Base-by-base conservation (phyloP, 2,888 invertebrate species). In the Neoaliturus tenellus region DNA sequence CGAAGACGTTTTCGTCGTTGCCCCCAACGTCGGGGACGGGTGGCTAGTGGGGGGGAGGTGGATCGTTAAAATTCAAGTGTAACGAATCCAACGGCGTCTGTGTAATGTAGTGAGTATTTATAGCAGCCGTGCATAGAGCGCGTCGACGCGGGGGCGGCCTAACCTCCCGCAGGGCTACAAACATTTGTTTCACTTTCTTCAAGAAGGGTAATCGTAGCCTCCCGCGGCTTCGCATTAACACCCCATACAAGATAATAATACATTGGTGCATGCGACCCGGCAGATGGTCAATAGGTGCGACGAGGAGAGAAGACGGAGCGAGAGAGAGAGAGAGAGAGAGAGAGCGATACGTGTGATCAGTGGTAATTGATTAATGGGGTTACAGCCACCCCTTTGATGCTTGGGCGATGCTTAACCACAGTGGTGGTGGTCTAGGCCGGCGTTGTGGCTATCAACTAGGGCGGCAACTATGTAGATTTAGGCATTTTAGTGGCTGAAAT, bases 141-240 rank as follows among this genome's bases (percentile, higher is more conserved):
- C n/a, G n/a, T n/a, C n/a, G 39, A 39, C 6, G 39, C 3, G 67
- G 67, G 69, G 69, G 67, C n/a, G 35, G 73, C 8, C n/a, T n/a
- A n/a, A 17, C 73, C 73, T 48, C 73, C 73, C 73, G 73, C 73
- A 1, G 73, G 5, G 73, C 4, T n/a, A 6, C 6, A 75, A 44
- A 75, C 81, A 81, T 81, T 69, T 67, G 67, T 69, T 69, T 69
- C 71, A 81, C 48, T 69, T 81, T 81, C 81, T 81, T 81, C n/a
- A 81, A 81, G 67, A 71, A 81, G 67, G 81, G 81, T 75, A 75
- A 75, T 75, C 44, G 44, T 75, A 23, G 73, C 44, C 44, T 6
- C 73, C 73, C 41, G 39, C 25, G 73, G 28, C 23, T 10, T 44
- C 23, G 17, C 73, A 75, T 75, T 75, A 75, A 75, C 73, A 75